Percentiles rank a stretch among this genome's conserved stretches.
phyloP scores from a whole-genome alignment of 2,888 invertebrate genomes.

The Priocnemis perturbator region DNA sequence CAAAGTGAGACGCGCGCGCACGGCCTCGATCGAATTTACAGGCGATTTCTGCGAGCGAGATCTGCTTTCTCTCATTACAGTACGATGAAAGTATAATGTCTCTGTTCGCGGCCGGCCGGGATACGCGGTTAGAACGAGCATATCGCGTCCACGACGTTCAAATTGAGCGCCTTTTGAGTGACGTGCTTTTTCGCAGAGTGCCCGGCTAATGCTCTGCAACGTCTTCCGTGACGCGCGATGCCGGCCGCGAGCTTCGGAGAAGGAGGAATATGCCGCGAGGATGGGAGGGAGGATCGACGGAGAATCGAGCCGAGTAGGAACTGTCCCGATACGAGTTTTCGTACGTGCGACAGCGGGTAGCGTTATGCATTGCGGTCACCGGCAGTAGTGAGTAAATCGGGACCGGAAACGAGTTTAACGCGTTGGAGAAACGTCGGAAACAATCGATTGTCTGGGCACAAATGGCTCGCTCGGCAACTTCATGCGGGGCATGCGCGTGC shows the following conservation, averaged over 20 bases:
- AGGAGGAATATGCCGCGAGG: too few relatives aligned
- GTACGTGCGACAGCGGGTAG: slow-evolving; percentile 29
- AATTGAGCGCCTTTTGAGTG: too few relatives aligned
- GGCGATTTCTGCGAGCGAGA: slow-evolving; percentile 31
- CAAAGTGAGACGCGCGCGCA: slow-evolving; percentile 22
- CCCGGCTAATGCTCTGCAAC: too few relatives aligned
- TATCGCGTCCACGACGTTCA: too few relatives aligned
- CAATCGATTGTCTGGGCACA: slow-evolving; percentile 50
- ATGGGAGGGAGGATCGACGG: too few relatives aligned
- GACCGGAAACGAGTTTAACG: slow-evolving; percentile 53
- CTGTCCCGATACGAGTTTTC: slow-evolving; percentile 32
- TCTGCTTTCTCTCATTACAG: slow-evolving; percentile 51
- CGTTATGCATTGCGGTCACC: slow-evolving; percentile 4
- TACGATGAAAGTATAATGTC: slow-evolving; percentile 45
- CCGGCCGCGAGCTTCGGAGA: too few relatives aligned
- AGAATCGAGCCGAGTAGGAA: too few relatives aligned
- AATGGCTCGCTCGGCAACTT: slow-evolving; percentile 46
- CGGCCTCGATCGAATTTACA: slow-evolving; percentile 45
- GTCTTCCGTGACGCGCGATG: too few relatives aligned
- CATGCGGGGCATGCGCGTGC: slow-evolving; percentile 39
- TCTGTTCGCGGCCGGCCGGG: background rate
- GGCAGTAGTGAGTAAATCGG: slow-evolving; percentile 38
- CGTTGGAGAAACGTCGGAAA: slow-evolving; percentile 55
- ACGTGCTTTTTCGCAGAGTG: too few relatives aligned
- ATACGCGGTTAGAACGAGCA: background rate